phyloP scores from a whole-genome alignment of 2,113 vertebrate genomes.

The Pseudorhombus dupliciocellatus region DNA sequence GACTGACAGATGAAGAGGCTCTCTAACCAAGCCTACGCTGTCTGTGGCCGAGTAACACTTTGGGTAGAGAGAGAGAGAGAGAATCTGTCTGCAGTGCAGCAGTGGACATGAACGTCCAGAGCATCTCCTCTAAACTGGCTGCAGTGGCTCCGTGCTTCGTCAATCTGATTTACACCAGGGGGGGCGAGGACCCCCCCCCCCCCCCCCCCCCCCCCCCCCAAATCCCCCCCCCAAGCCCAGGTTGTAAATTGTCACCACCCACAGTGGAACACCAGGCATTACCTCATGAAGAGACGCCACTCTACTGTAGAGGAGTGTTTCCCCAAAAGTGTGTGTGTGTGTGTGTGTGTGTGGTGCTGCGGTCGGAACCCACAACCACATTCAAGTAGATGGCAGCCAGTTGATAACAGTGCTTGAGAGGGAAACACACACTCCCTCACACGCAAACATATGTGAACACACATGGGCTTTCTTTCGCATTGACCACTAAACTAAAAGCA shows the following conservation, averaged over 20 bases:
- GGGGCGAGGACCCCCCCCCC: constrained; percentile 16
- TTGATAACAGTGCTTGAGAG: not conserved
- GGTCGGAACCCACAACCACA: constrained; percentile 6
- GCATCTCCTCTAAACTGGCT: constrained; percentile 52
- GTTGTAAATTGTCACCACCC: constrained; percentile 59
- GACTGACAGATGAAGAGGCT: constrained; percentile 48
- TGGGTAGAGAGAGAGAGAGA: constrained; percentile 20
- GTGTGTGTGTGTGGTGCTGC: not conserved
- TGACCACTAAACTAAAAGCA: constrained; percentile 34
- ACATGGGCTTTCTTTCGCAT: constrained; percentile 5
- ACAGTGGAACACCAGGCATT: constrained; percentile 37
- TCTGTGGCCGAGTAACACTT: constrained; percentile 53
- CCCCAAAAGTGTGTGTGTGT: constrained; percentile 50
- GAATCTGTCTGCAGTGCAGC: constrained; percentile 75
- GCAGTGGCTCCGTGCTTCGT: constrained; percentile 47
- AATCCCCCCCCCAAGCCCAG: constrained; percentile 42
- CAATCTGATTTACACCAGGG: constrained; percentile 43
- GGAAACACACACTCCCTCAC: constrained; percentile 33
- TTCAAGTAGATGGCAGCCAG: constrained; percentile 14
- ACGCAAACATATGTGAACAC: constrained; percentile 9
- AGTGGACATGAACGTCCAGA: constrained; percentile 61
- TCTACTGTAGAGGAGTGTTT: constrained; percentile 41
- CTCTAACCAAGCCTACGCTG: constrained; percentile 47
- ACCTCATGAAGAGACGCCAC: constrained; percentile 29
- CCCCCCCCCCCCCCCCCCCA: too few relatives aligned